Evolutionary conservation across 2,888 invertebrate genomes (phyloP).

Genomic region (Trilocha varians): DNA sequence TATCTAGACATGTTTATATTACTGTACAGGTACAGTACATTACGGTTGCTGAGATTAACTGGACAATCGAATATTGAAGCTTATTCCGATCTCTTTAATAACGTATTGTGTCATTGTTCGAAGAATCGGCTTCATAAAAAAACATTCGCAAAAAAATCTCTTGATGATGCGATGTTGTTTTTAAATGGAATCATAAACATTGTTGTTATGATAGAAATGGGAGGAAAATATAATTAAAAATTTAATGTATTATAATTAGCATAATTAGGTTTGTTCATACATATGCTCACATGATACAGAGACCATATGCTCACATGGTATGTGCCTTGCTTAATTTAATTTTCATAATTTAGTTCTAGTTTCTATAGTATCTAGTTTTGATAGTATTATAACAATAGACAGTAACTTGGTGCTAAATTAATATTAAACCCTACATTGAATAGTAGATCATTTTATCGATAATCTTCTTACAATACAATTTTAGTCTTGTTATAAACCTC

Average conservation of each 20-base stretch:
- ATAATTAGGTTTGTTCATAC: too few relatives aligned
- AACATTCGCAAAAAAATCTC: not conserved
- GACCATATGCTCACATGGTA: not conserved
- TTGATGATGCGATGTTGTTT: slow-evolving; percentile 1
- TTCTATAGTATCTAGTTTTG: not conserved
- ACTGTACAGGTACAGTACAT: not conserved
- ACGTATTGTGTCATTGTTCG: slow-evolving; percentile 6
- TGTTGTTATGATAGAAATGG: not conserved
- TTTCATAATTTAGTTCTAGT: slow-evolving; percentile 1
- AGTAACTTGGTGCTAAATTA: too few relatives aligned
- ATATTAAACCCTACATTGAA: too few relatives aligned
- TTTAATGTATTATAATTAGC: too few relatives aligned
- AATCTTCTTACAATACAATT: too few relatives aligned
- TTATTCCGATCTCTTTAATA: slow-evolving; percentile 1
- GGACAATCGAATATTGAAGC: not conserved
- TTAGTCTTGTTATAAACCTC: too few relatives aligned
- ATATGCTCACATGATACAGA: too few relatives aligned
- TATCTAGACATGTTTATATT: not conserved
- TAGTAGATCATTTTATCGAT: too few relatives aligned
- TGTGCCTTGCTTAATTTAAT: not conserved
- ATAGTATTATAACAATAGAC: too few relatives aligned
- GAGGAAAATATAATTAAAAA: not conserved
- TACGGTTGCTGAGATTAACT: not conserved
- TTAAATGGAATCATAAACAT: not conserved
- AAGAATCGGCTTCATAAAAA: slow-evolving; percentile 4